Conservation (phyloP, 2,113 vertebrate species). For the Conger conger region DNA sequence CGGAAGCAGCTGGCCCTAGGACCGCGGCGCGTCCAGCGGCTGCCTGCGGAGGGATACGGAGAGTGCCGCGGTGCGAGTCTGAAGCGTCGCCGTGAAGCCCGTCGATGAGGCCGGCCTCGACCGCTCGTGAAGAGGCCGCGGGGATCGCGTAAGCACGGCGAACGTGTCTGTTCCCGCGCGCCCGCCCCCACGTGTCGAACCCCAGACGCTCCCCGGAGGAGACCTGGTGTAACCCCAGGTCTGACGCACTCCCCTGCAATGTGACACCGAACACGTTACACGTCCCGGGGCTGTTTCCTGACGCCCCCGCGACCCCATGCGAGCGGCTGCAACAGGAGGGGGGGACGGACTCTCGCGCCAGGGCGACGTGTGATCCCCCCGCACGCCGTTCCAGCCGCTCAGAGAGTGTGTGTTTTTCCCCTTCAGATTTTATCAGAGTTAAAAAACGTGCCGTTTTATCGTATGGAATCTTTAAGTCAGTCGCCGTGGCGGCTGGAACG, state of each 20-base stretch:
- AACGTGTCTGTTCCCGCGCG: neutral
- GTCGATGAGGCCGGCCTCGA: neutral
- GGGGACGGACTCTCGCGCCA: neutral
- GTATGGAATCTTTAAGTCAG: constrained; percentile 23
- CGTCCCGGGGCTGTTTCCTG: neutral
- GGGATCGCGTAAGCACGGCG: neutral
- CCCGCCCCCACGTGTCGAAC: neutral
- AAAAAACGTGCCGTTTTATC: constrained; percentile 6
- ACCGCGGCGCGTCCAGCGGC: neutral
- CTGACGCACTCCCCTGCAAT: neutral
- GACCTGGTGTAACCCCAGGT: neutral
- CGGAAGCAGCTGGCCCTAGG: neutral
- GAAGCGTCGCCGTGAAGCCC: too few species aligned
- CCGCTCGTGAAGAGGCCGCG: neutral
- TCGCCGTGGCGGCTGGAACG: constrained; percentile 17
- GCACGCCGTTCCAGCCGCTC: neutral
- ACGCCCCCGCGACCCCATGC: neutral
- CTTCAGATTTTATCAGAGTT: constrained; percentile 2
- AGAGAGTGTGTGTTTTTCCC: neutral
- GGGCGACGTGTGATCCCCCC: neutral
- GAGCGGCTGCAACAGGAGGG: neutral
- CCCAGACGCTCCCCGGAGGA: neutral
- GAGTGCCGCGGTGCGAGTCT: too few species aligned
- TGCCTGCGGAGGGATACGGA: neutral
- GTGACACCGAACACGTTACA: neutral